Base-by-base conservation (phyloP, 2,888 invertebrate species). In the Orthonychiurus folsomi region DNA sequence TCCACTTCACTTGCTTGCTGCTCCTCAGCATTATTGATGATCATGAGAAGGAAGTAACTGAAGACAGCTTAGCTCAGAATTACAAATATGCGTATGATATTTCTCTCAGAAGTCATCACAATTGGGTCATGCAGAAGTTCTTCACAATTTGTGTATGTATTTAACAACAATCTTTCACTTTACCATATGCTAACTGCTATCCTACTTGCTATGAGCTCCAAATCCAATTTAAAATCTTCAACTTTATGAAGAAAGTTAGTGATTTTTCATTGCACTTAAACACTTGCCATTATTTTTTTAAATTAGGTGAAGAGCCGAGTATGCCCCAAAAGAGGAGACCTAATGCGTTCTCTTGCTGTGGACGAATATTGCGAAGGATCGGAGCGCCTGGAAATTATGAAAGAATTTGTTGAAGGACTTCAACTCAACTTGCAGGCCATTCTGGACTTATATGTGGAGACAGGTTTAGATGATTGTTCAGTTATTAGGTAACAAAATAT, bases 121-220 rank as follows among this genome's bases (percentile, higher is more conserved):
- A 84, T 66, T 89, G 88, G 84, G 79, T 88, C 73, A 84, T 86
- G 2, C 86, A 86, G 74, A 85, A 86, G 78, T 77, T 88, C 57
- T 87, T 88, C 76, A 79, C 80, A 75, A 88, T 50, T 25, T 62
- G 64, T 54, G 62, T 64, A 59, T 54, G 62, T 27, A n/a, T n/a
- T n/a, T n/a, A n/a, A n/a, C n/a, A n/a, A n/a, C n/a, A n/a, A n/a
- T n/a, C n/a, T n/a, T n/a, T n/a, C n/a, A n/a, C n/a, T n/a, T n/a
- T n/a, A n/a, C n/a, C n/a, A n/a, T n/a, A n/a, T n/a, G n/a, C n/a
- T n/a, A n/a, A n/a, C n/a, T n/a, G n/a, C n/a, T n/a, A n/a, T n/a
- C n/a, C n/a, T n/a, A n/a, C n/a, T n/a, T n/a, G n/a, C n/a, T n/a
- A n/a, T n/a, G n/a, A n/a, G n/a, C n/a, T n/a, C n/a, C n/a, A n/a